Percentiles rank a stretch among this genome's conserved stretches.
Evolutionary conservation across 1,140 invertebrate genomes (phyloP).

Genomic region (Eumeta japonica): DNA sequence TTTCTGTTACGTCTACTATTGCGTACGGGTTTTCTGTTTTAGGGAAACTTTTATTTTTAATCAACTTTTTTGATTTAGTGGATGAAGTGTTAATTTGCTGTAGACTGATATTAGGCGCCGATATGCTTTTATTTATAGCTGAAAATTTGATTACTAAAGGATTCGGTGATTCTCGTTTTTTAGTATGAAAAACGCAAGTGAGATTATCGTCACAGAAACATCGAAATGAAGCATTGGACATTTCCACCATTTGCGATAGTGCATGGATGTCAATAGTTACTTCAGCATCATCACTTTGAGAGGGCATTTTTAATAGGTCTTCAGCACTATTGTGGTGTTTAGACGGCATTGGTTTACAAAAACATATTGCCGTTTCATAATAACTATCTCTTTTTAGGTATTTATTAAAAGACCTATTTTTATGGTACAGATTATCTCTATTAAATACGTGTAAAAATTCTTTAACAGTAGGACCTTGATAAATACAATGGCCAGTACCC

Average conservation of each 20-base stretch:
- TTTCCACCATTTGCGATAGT: slow-evolving; percentile 28
- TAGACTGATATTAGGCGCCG: slow-evolving; percentile 47
- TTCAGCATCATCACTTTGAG: slow-evolving; percentile 23
- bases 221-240: slow-evolving; percentile 35
- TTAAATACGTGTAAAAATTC: slow-evolving; percentile 53
- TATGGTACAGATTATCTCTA: slow-evolving; percentile 37
- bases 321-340: slow-evolving; percentile 48
- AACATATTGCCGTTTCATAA: slow-evolving; percentile 49
- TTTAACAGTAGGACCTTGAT: slow-evolving; percentile 36
- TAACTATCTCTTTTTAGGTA: slow-evolving; percentile 33
- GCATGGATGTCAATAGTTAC: slow-evolving; percentile 33
- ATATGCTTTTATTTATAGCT: slow-evolving; percentile 48
- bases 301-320: slow-evolving; percentile 34
- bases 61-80: slow-evolving; percentile 16
- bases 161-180: slow-evolving; percentile 26
- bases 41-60: slow-evolving; percentile 37
- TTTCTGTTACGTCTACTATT: slow-evolving; percentile 29
- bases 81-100: no score
- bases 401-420: slow-evolving; percentile 31
- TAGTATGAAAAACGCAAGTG: slow-evolving; percentile 39
- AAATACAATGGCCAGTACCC: slow-evolving; percentile 51
- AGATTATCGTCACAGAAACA: slow-evolving; percentile 46
- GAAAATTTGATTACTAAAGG: slow-evolving; percentile 44
- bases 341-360: slow-evolving; percentile 37
- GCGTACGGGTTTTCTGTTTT: slow-evolving; percentile 44